Conservation (phyloP, 1,140 invertebrate species). For the Apis florea region DNA sequence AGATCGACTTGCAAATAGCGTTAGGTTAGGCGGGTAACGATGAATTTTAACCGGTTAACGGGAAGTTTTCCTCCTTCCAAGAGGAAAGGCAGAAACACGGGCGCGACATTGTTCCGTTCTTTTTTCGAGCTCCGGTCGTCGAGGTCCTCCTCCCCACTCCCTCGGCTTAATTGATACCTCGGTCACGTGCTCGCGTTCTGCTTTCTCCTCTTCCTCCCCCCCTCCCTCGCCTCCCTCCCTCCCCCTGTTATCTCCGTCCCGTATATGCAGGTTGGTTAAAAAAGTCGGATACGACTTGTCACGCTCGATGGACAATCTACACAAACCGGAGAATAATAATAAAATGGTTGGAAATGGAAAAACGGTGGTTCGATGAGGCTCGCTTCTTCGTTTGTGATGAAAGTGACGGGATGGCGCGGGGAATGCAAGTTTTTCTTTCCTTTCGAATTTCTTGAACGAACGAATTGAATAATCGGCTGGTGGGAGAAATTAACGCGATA, state of each 20-base stretch:
- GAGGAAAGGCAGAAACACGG: not conserved
- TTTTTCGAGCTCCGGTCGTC: constrained; percentile 5
- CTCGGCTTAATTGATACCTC: constrained; percentile 27
- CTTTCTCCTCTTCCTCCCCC: not conserved
- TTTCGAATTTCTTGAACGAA: no score
- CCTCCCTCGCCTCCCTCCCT: not conserved
- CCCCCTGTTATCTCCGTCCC: constrained; percentile 16
- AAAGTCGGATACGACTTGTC: constrained; percentile 29
- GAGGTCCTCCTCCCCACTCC: not conserved
- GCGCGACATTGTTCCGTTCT: constrained; percentile 19
- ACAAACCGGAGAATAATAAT: constrained; percentile 22
- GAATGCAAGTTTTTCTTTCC: no score
- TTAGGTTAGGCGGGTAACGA: not conserved
- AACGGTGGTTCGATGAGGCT: no score
- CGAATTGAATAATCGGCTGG: no score
- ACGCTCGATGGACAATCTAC: constrained; percentile 16
- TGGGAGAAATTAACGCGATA: no score
- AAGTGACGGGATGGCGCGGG: no score
- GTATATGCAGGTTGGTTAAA: constrained; percentile 28
- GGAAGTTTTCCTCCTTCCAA: constrained; percentile 7
- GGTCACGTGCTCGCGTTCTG: constrained; percentile 24
- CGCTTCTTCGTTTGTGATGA: no score
- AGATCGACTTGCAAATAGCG: constrained; percentile 15
- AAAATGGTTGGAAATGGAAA: not conserved
- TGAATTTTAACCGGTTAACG: not conserved